These are phyloP conservation scores for Dendrolimus punctatus DNA, from an alignment of 1,140 invertebrate species.

Conservation along the genomic window DNA sequence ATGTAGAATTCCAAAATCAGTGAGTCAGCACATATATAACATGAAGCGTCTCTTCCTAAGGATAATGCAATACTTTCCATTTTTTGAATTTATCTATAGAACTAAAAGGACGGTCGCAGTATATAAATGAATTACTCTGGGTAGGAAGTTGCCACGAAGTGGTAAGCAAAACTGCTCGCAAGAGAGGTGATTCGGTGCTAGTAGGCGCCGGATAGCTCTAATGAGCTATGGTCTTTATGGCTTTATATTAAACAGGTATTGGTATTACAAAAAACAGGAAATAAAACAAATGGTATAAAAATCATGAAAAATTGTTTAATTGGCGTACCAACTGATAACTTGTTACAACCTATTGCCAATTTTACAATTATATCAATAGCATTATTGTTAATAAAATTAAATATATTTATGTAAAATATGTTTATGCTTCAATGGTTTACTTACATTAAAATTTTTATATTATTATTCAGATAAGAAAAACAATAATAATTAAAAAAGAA, in stretches of 20 bases:
- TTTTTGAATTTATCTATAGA: too few relatives aligned
- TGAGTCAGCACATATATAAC: too few relatives aligned
- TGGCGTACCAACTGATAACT: conserved; percentile 70
- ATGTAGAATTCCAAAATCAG: too few relatives aligned
- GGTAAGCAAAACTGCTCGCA: too few relatives aligned
- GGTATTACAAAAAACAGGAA: conserved; percentile 16
- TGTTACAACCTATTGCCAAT: conserved; percentile 71
- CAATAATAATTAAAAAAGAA: conserved; percentile 52
- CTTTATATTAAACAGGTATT: background rate
- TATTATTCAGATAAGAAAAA: conserved; percentile 60
- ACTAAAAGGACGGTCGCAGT: too few relatives aligned
- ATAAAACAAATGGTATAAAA: conserved; percentile 63
- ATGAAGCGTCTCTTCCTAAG: too few relatives aligned
- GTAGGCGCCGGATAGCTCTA: too few relatives aligned
- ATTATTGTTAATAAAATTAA: conserved; percentile 72
- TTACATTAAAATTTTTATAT: conserved; percentile 69
- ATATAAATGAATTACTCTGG: too few relatives aligned
- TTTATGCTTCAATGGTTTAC: conserved; percentile 68
- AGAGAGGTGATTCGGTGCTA: too few relatives aligned
- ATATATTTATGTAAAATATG: conserved; percentile 69
- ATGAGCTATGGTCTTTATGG: background rate
- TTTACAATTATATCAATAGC: conserved; percentile 68
- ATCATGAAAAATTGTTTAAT: conserved; percentile 72
- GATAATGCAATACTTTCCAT: too few relatives aligned
- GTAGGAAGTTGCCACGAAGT: too few relatives aligned